Percentiles rank a stretch among this genome's conserved stretches.
Evolutionary conservation across 2,113 vertebrate species (phyloP).

Genomic region (Hiodon alosoides): DNA sequence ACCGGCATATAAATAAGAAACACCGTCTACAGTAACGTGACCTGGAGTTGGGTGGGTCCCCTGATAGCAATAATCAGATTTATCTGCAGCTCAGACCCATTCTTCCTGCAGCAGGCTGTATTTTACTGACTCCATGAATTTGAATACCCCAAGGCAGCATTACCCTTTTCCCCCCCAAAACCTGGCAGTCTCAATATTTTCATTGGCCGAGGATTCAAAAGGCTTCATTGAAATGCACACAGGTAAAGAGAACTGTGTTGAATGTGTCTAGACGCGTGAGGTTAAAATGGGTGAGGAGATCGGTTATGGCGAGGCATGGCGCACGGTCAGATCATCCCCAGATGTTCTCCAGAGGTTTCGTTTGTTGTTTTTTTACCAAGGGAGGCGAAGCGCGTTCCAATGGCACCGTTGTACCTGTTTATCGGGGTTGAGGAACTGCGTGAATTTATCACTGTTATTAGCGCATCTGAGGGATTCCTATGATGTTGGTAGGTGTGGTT

Average conservation of each 20-base stretch:
- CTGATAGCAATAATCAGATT: conserved; percentile 32
- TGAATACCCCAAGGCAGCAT: conserved; percentile 31
- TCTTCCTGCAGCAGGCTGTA: conserved; percentile 29
- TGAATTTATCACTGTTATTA: conserved; percentile 5
- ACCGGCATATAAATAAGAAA: conserved; percentile 32
- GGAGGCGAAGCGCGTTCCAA: conserved; percentile 6
- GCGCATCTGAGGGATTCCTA: conserved; percentile 4
- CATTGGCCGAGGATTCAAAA: conserved; percentile 39
- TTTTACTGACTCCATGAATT: conserved; percentile 33
- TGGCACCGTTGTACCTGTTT: not conserved
- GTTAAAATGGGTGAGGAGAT: conserved; percentile 22
- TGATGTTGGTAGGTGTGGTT: not conserved
- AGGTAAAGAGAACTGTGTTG: conserved; percentile 34
- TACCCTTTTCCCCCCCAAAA: conserved; percentile 20
- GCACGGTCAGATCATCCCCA: conserved; percentile 19
- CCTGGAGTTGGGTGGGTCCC: conserved; percentile 24
- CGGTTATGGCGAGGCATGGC: not conserved
- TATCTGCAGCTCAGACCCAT: conserved; percentile 30
- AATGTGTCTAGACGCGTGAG: conserved; percentile 36
- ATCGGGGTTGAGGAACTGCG: not conserved
- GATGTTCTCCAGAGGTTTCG: conserved; percentile 9
- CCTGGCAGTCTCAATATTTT: conserved; percentile 31
- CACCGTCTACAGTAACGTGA: conserved; percentile 23
- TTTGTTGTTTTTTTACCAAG: conserved; percentile 10
- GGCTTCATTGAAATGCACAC: conserved; percentile 23